Evolutionary conservation across 1,140 invertebrate genomes (phyloP), one percentile per base, ranked within the genome.

Genomic region (Cyphomyrmex costatus): DNA sequence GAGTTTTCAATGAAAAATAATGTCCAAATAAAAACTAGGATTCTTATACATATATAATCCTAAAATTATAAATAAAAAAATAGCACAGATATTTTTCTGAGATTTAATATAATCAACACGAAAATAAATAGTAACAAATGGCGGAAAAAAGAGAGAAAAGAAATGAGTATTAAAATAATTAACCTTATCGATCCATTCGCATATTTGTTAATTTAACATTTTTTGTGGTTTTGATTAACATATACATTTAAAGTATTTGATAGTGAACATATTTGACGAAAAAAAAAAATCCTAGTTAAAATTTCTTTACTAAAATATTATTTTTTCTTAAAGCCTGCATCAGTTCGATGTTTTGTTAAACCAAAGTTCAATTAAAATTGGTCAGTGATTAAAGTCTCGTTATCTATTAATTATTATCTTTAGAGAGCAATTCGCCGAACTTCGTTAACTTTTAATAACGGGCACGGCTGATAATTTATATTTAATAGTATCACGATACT

Each of bases 181-280:
- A 3, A 30, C n/a, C 4, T n/a, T 30, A 21, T 16, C 19, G 2
- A 46, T 60, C 24, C 14, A 76, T 60, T 60, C 10, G 24, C 36
- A 46, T 58, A 60, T 27, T 73, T 19, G 8, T 73, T 73, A 73
- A 73, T 53, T 65, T 65, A n/a, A 65, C 19, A 33, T 33, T 42
- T 42, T 27, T 33, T 19, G n/a, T 12, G 12, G 14, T 76, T 76
- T 73, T 42, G 21, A 36, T 74, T 36, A 58, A 74, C 6, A n/a
- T n/a, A n/a, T n/a, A n/a, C n/a, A n/a, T n/a, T n/a, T n/a, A n/a
- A n/a, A 14, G 56, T 30, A 56, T 73, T n/a, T 70, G 21, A 24
- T 24, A 70, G 2, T 2, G 7, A 4, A 68, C 2, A 42, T 8
- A n/a, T 33, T 63, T n/a, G 0, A 30, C 0, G 0, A 2, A 70